phyloP scores from a whole-genome alignment of 2,888 invertebrate species.

The Agrochola litura region DNA sequence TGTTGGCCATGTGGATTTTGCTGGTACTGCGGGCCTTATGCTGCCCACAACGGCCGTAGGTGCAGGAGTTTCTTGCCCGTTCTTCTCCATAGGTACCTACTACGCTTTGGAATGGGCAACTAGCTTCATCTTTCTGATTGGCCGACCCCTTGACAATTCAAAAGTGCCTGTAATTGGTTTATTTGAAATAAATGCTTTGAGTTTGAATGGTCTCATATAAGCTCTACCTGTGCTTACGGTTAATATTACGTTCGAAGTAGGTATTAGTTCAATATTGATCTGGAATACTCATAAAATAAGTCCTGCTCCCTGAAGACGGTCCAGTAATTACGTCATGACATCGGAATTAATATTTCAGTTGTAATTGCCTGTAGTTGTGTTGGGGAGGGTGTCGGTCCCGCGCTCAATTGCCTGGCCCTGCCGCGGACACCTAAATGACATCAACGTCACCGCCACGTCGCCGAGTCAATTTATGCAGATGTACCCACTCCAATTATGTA shows the following conservation, averaged over 20 bases:
- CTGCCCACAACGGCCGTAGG: not conserved
- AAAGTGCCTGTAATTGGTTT: no score
- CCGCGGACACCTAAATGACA: conserved; percentile 56
- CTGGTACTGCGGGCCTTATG: not conserved
- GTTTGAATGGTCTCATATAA: no score
- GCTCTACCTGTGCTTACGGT: not conserved
- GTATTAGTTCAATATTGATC: not conserved
- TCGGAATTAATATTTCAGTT: conserved; percentile 41
- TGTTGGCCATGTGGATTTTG: not conserved
- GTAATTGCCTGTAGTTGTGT: conserved; percentile 43
- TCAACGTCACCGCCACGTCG: conserved; percentile 51
- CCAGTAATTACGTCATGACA: conserved; percentile 25
- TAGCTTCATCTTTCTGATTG: no score
- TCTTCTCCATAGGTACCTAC: no score
- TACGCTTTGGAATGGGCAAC: no score
- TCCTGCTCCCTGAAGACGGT: conserved; percentile 3
- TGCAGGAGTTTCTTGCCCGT: not conserved
- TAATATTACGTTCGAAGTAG: not conserved
- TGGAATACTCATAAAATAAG: not conserved
- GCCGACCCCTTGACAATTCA: no score
- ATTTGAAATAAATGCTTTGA: no score
- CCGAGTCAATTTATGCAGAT: conserved; percentile 50
- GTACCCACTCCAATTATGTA: conserved; percentile 46
- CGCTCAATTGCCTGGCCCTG: conserved; percentile 47
- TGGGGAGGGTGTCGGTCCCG: conserved; percentile 19